Evolutionary conservation across 53 echinoderm and acorn worm genomes (phyloP), one percentile per base, ranked within the genome.

Genomic region (Temnopleurus reevesii): DNA sequence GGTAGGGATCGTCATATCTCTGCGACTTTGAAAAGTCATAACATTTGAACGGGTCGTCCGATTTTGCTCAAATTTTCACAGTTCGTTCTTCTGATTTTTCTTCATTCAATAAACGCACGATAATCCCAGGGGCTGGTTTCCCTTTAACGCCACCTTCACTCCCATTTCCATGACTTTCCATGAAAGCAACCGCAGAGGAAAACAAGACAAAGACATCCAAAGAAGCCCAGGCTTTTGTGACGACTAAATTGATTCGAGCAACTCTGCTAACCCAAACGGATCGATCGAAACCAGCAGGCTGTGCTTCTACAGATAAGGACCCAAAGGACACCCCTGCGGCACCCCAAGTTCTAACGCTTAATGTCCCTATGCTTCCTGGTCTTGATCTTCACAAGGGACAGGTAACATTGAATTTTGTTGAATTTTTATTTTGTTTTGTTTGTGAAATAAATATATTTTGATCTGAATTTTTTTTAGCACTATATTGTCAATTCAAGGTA

Each of bases 331-430:
- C 49, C 80, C 80, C 71, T 71, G 54, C 46, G 36, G 59, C 85
- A 60, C 85, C 85, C 19, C 59, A 26, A 2, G 46, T 85, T 18
- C 43, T 85, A 38, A 85, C 85, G 3, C 85, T 85, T 26, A 85
- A 85, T 12, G 60, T 85, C 8, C 85, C 85, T 23, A 13, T 58
- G 17, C 36, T 85, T 28, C 85, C 85, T 9, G 85, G 85, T 35
- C 60, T 85, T 0, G 85, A 85, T 43, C 85, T 85, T 25, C 85
- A 85, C 26, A 59, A 85, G 30, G 85, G 85, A 2, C 85, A 85
- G 85, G 85, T 85, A 60, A 25, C 8, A 6, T 19, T 59, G 23
- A 6, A 10, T 51, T 59, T 59, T 12, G 18, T 19, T 17, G 23
- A 59, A 59, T 19, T 59, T 19, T n/a, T n/a, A n/a, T n/a, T n/a